Conservation (phyloP, 1,140 invertebrate genomes). For the Aphelenchoides fujianensis region DNA sequence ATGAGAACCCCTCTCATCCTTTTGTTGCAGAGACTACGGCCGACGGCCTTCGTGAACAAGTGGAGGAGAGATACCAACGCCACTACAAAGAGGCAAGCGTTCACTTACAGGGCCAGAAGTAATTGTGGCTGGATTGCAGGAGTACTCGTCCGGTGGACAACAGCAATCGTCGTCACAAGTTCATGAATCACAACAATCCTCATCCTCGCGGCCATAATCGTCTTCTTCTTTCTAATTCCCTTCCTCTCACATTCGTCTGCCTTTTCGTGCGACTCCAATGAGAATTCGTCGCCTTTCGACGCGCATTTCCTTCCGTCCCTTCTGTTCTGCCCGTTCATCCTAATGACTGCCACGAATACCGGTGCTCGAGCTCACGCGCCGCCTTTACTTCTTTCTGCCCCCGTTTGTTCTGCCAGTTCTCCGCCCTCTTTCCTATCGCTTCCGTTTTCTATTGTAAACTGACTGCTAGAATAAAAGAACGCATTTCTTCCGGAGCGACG, state of each 20-base stretch:
- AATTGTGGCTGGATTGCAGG: neutral
- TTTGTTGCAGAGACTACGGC: conserved; percentile 27
- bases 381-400: neutral
- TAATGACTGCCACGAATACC: neutral
- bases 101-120: neutral
- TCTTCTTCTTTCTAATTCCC: neutral
- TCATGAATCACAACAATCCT: neutral
- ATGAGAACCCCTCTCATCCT: neutral
- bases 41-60: conserved; percentile 25
- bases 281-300: neutral
- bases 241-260: too few relatives aligned
- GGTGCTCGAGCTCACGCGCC: neutral
- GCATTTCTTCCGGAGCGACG: too few relatives aligned
- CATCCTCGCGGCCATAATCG: neutral
- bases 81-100: conserved; percentile 45
- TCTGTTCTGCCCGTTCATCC: too few relatives aligned
- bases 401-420: too few relatives aligned
- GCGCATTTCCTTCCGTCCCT: neutral
- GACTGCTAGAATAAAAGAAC: too few relatives aligned
- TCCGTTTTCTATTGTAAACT: too few relatives aligned
- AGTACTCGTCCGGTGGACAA: conserved; percentile 3
- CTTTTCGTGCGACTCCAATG: neutral
- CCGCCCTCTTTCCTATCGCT: too few relatives aligned
- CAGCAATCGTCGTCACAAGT: neutral
- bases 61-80: conserved; percentile 44